A percentile compares a stretch with the other conserved stretches of the same genome.
phyloP scores from a whole-genome alignment of 1,140 invertebrate genomes.

The Caenorhabditis latens region DNA sequence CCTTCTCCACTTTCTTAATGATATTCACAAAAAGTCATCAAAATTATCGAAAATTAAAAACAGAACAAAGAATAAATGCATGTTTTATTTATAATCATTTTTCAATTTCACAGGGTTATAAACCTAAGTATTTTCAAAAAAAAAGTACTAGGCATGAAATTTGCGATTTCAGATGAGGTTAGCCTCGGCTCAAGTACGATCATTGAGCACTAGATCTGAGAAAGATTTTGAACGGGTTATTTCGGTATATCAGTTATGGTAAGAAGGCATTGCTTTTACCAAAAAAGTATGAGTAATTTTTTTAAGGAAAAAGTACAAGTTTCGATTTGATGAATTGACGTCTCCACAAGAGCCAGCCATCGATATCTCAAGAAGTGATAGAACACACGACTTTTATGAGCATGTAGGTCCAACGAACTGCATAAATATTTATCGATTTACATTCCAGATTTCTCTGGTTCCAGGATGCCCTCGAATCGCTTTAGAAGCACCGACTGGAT shows the following conservation, averaged over 20 bases:
- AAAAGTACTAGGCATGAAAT: not conserved
- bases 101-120: not conserved
- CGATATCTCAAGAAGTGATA: not conserved
- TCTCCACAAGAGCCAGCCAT: not conserved
- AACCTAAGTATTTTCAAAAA: slow-evolving; percentile 7
- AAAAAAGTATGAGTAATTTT: not conserved
- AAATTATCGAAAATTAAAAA: not conserved
- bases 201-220: not conserved
- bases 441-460: not conserved
- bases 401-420: not conserved
- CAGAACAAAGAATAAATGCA: slow-evolving; percentile 35
- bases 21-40: not conserved
- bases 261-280: not conserved
- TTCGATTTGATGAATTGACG: not conserved
- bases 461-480: not conserved
- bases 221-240: not conserved
- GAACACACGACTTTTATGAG: not conserved
- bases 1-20: not conserved
- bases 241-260: not conserved
- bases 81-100: not conserved
- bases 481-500: not conserved
- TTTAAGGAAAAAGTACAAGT: slow-evolving; percentile 9
- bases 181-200: not conserved
- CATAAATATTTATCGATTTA: not conserved
- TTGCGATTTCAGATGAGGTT: slow-evolving; percentile 6